Evolutionary conservation across 2,888 invertebrate genomes (phyloP).

Genomic region (Archips xylosteana): DNA sequence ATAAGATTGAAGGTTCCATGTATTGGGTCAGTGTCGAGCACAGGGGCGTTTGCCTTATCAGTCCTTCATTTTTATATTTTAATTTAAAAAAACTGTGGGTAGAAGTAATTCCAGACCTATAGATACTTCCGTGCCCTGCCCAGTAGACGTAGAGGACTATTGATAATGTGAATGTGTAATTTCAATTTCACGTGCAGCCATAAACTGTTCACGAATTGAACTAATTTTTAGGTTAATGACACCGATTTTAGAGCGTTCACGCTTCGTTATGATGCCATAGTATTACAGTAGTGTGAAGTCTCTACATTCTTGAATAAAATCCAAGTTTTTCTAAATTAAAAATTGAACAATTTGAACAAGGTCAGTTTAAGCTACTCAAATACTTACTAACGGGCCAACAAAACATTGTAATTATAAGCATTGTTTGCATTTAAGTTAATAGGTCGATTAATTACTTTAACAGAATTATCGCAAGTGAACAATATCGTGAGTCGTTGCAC

Average conservation of each 20-base stretch:
- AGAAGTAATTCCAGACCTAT: too few relatives aligned
- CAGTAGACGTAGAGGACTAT: background rate
- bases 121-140: too few relatives aligned
- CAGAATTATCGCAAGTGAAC: background rate
- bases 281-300: background rate
- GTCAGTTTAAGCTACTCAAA: background rate
- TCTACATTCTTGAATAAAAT: background rate
- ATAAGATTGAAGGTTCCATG: too few relatives aligned
- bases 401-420: background rate
- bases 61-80: background rate
- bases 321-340: background rate
- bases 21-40: too few relatives aligned
- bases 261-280: conserved; percentile 1
- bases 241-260: conserved; percentile 5
- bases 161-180: conserved; percentile 4
- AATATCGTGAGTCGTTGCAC: background rate
- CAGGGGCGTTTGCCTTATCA: background rate
- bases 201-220: background rate
- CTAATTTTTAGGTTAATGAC: conserved; percentile 6
- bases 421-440: background rate
- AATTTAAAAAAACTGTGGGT: too few relatives aligned
- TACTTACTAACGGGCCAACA: background rate
- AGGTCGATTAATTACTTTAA: background rate
- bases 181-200: background rate
- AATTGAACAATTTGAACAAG: background rate